Conservation (phyloP, 2,113 vertebrate species). For the Gnathonemus echidnorhynchus region DNA sequence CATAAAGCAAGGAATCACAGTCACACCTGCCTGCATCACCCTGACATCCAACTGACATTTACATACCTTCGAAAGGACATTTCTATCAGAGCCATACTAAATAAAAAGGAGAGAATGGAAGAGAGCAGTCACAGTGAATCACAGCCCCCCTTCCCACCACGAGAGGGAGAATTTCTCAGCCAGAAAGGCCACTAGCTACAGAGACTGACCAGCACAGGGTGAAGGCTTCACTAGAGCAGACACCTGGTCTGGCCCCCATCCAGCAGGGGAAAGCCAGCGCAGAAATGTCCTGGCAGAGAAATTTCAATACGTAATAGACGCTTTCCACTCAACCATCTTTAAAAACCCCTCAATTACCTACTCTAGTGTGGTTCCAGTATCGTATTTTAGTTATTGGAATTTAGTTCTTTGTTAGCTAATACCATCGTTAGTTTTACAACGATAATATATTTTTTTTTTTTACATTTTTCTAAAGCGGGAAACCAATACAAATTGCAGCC, state of each 20-base stretch:
- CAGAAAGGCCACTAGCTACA: background rate
- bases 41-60: background rate
- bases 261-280: background rate
- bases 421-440: background rate
- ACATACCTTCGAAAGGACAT: background rate
- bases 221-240: background rate
- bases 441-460: background rate
- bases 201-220: background rate
- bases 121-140: background rate
- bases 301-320: background rate
- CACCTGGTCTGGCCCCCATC: background rate
- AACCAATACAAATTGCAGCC: background rate
- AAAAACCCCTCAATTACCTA: background rate
- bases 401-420: background rate
- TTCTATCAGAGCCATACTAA: background rate
- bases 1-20: background rate
- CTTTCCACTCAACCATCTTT: background rate
- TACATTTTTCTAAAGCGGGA: background rate
- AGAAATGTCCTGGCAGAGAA: background rate
- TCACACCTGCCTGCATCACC: background rate
- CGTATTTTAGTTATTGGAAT: background rate
- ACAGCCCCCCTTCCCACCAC: background rate
- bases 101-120: background rate
- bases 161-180: background rate
- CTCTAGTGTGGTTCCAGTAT: background rate